These are phyloP conservation scores for Sternotherus odoratus DNA, from an alignment of 2,797 vertebrate genomes.

Conservation along the genomic window DNA sequence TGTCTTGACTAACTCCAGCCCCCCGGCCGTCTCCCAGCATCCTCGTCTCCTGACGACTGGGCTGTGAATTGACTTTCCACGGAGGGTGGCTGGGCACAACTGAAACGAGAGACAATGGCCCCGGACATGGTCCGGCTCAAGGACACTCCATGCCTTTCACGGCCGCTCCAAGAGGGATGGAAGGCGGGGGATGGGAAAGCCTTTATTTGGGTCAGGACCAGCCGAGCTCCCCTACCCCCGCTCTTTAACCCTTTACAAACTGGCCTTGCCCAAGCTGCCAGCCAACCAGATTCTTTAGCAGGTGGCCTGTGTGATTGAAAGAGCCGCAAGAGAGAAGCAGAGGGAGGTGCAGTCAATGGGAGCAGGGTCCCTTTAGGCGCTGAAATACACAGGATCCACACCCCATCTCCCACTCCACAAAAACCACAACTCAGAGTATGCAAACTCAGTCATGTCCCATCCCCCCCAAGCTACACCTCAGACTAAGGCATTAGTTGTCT, in stretches of 20 bases:
- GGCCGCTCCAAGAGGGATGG: neutral
- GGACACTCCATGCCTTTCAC: neutral
- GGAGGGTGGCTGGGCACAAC: neutral
- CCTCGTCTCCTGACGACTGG: neutral
- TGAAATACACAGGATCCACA: too few species aligned
- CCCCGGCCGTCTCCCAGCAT: neutral
- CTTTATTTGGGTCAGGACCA: too few species aligned
- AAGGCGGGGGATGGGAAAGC: neutral
- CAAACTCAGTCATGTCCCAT: too few species aligned
- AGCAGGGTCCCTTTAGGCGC: neutral
- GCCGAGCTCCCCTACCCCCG: neutral
- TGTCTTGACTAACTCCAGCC: neutral
- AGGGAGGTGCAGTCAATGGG: neutral
- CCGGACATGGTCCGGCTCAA: neutral
- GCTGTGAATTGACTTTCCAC: neutral
- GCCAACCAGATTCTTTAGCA: neutral
- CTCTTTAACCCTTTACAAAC: neutral
- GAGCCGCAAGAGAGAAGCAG: neutral
- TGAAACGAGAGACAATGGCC: neutral
- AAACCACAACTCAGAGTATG: neutral
- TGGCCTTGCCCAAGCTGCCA: neutral
- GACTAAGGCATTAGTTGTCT: neutral
- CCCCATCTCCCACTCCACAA: too few species aligned
- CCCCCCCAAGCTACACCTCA: neutral
- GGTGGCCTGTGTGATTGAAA: neutral